Base-by-base conservation (phyloP, 2,797 vertebrate genomes). In the Alfaro cultratus region DNA sequence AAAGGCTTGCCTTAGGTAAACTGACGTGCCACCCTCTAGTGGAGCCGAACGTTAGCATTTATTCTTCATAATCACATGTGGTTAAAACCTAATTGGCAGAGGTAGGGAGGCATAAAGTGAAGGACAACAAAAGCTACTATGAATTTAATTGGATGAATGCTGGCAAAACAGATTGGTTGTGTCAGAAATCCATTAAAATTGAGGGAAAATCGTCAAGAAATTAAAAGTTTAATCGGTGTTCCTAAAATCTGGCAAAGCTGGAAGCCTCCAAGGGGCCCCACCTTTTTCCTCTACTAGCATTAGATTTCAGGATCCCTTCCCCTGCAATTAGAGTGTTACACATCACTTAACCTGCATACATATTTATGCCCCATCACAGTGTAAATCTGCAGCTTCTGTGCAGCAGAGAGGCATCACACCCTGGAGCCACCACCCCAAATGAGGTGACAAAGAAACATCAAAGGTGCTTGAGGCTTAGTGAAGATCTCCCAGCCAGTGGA, bases 31-130 rank as follows among this genome's bases (percentile, higher is more conserved):
- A 86, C 91, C 89, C 92, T 95, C 94, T 95, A 95, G 81, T 94
- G 93, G 90, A 96, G 94, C 92, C 47, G 93, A 96, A 95, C 93
- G 81, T 77, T 85, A 90, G 91, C 93, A 92, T 93, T 95, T 95
- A 95, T 91, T 93, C 92, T 91, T 93, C 91, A 94, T 96, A 95
- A 96, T 95, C 95, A 95, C 94, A 91, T 95, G 94, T 93, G 91
- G 84, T 93, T 94, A 90, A 95, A 95, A 95, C 87, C 79, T 94
- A 95, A 94, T 93, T 95, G 93, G 92, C 83, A 86, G 84, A 93
- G 77, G 89, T 92, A 93, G 90, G 86, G 88, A 93, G 88, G 90
- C 91, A 92, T 85, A 92, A 82, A 92, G 83, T 82, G 83, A 80
- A 85, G 88, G 91, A 84, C 85, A 93, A 93, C 91, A 92, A 89